phyloP scores from a whole-genome alignment of 2,888 invertebrate species.

The Agrochola circellaris region DNA sequence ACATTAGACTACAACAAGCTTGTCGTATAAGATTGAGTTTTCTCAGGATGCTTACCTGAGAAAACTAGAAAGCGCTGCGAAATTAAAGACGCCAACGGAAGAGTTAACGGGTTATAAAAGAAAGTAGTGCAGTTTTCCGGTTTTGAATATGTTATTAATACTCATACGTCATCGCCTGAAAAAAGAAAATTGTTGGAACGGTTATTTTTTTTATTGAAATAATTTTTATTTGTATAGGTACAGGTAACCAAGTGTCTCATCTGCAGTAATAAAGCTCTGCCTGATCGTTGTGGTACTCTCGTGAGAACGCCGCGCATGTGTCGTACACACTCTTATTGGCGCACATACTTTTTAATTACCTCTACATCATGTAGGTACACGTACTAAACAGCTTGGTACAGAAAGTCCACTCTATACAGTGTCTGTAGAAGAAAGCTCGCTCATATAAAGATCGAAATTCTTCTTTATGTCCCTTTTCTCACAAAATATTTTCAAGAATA shows the following conservation, averaged over 20 bases:
- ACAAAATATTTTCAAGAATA: not conserved
- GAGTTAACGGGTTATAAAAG: too few species aligned
- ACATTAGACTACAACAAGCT: too few species aligned
- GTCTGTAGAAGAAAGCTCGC: not conserved
- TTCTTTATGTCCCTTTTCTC: not conserved
- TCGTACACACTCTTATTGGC: slow-evolving; percentile 86
- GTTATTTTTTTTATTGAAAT: too few species aligned
- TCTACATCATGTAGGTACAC: slow-evolving; percentile 68
- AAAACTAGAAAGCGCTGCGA: too few species aligned
- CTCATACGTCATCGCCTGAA: too few species aligned
- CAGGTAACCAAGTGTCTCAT: slow-evolving; percentile 37
- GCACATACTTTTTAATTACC: slow-evolving; percentile 84
- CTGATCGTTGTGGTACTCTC: slow-evolving; percentile 67
- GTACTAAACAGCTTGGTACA: not conserved
- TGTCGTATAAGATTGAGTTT: too few species aligned
- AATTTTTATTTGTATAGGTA: too few species aligned
- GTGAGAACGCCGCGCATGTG: slow-evolving; percentile 85
- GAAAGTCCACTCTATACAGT: slow-evolving; percentile 19
- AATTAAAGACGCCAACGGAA: too few species aligned
- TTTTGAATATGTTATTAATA: too few species aligned
- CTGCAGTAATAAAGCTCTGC: slow-evolving; percentile 14
- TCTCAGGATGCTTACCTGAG: too few species aligned
- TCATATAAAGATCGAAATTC: not conserved
- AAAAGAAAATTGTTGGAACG: too few species aligned
- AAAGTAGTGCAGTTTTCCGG: too few species aligned